phyloP scores from a whole-genome alignment of 1,140 invertebrate species.

The Archegozetes longisetosus region DNA sequence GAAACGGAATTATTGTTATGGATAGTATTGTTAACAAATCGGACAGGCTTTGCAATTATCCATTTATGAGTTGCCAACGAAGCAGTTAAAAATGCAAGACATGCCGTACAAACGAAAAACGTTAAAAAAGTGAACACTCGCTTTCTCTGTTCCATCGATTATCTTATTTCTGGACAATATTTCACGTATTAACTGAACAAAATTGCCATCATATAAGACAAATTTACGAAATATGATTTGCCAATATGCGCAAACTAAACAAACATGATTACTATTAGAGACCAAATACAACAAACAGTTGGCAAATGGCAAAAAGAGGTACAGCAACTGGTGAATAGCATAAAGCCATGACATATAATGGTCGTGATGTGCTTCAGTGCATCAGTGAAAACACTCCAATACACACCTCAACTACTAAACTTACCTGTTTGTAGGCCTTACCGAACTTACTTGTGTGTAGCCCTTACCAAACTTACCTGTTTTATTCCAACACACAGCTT shows the following conservation, averaged over 20 bases:
- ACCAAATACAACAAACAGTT: background rate
- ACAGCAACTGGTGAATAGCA: background rate
- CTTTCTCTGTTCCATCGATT: conserved; percentile 39
- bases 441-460: background rate
- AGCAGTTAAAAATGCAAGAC: conserved; percentile 60
- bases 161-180: background rate
- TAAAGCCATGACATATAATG: background rate
- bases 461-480: background rate
- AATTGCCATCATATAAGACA: too few relatives aligned
- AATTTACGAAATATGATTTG: too few relatives aligned
- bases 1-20: conserved; percentile 31
- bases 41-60: conserved; percentile 55
- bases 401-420: background rate
- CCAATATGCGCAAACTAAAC: too few relatives aligned
- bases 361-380: background rate
- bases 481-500: background rate
- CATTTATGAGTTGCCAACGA: conserved; percentile 73
- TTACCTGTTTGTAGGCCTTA: background rate
- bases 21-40: conserved; percentile 28
- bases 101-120: conserved; percentile 65
- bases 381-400: background rate
- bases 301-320: background rate
- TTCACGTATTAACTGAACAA: background rate
- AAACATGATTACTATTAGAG: background rate
- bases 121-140: conserved; percentile 69